Conservation (phyloP, 2,797 vertebrate genomes). For the Botia almorhae region DNA sequence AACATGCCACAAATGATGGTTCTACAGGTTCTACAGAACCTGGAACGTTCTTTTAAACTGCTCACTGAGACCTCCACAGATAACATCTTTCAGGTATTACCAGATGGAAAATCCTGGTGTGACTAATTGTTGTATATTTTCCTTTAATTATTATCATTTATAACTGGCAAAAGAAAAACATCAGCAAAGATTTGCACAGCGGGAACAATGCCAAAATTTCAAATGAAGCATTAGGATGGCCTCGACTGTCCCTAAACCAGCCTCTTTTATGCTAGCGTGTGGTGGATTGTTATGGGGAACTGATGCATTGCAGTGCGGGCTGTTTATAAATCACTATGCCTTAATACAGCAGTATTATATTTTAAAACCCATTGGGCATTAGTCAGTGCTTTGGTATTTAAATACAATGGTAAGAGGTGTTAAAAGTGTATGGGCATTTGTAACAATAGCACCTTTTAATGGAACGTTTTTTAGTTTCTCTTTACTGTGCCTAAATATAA, state of each 20-base stretch:
- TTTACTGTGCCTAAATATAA: conserved; percentile 35
- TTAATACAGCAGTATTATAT: conserved; percentile 22
- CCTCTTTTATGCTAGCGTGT: conserved; percentile 26
- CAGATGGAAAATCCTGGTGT: conserved; percentile 91
- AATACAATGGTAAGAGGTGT: conserved; percentile 14
- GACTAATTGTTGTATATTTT: conserved; percentile 92
- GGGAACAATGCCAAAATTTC: conserved; percentile 73
- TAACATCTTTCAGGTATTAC: conserved; percentile 78
- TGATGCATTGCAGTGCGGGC: conserved; percentile 17
- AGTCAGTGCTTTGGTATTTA: conserved; percentile 25
- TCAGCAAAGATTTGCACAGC: conserved; percentile 76
- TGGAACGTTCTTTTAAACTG: background rate
- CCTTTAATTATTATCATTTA: conserved; percentile 93
- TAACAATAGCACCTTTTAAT: conserved; percentile 37
- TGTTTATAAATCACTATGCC: conserved; percentile 13
- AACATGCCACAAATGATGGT: background rate
- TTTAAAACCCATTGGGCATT: conserved; percentile 20
- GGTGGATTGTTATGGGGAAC: conserved; percentile 10
- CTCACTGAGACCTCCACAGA: conserved; percentile 68
- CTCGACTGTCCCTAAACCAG: conserved; percentile 22
- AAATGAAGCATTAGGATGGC: conserved; percentile 55
- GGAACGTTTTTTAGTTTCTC: conserved; percentile 30
- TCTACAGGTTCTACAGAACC: background rate
- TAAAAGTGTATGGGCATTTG: conserved; percentile 14
- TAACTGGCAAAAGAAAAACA: conserved; percentile 85